Evolutionary conservation across 2,113 vertebrate species (phyloP).

Genomic region (Lagopus muta): DNA sequence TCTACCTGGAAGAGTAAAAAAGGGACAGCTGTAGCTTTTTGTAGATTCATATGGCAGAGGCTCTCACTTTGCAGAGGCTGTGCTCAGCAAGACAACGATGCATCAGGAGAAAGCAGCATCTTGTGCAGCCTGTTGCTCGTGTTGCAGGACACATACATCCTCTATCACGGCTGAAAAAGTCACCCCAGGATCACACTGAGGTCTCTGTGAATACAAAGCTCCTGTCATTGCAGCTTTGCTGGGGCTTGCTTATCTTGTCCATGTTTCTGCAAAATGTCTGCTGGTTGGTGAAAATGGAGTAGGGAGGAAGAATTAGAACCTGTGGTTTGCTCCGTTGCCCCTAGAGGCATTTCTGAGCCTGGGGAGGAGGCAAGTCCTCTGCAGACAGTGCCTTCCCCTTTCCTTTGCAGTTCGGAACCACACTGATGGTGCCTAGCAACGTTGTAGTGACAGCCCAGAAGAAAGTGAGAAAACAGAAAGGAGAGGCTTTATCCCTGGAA

Average conservation of each 20-base stretch:
- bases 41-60: not conserved
- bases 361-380: not conserved
- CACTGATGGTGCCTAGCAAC: not conserved
- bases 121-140: not conserved
- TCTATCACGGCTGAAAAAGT: not conserved
- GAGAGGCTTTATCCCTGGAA: not conserved
- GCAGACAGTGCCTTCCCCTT: not conserved
- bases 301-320: not conserved
- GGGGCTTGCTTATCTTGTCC: not conserved
- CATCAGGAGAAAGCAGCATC: not conserved
- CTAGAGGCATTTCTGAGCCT: not conserved
- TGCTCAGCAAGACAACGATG: not conserved
- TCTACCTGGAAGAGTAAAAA: not conserved
- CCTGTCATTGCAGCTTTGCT: not conserved
- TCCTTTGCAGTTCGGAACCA: not conserved
- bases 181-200: not conserved
- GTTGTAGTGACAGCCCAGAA: not conserved
- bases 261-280: not conserved
- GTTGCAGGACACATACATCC: not conserved
- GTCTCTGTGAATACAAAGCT: not conserved
- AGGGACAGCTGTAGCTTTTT: not conserved
- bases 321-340: not conserved
- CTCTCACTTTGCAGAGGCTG: not conserved
- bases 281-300: not conserved
- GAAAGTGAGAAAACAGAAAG: not conserved